Conservation (phyloP, 2,113 vertebrate genomes). For the Rhagologus leucostigma region DNA sequence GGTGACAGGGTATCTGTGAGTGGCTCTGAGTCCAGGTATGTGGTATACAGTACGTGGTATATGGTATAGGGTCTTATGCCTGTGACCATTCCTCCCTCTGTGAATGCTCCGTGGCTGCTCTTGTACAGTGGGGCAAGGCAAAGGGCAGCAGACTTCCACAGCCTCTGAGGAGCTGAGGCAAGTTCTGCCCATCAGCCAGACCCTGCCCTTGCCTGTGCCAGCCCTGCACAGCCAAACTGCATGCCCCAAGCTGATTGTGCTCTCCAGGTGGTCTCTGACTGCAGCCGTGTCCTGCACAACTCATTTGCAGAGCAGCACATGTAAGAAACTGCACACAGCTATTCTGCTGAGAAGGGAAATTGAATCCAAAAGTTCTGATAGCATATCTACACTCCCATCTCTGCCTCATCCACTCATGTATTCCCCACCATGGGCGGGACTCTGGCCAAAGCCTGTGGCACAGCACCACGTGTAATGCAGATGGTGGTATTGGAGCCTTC, state of each 20-base stretch:
- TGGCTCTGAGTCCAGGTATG: background rate
- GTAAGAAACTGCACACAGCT: background rate
- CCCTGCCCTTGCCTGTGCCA: background rate
- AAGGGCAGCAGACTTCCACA: background rate
- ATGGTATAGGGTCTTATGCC: background rate
- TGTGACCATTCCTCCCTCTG: background rate
- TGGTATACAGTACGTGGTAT: accelerated
- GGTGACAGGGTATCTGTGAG: background rate
- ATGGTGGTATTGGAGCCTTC: background rate
- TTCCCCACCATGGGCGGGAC: background rate
- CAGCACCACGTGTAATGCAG: background rate
- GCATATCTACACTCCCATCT: conserved; percentile 6
- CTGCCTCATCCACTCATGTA: background rate
- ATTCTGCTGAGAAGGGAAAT: conserved; percentile 12
- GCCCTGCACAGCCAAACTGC: background rate
- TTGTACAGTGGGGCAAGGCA: background rate
- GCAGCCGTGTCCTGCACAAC: background rate
- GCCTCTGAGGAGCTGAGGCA: background rate
- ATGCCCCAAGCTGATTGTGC: accelerated
- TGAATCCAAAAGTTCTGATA: background rate
- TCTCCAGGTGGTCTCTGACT: background rate
- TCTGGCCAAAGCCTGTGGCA: conserved; percentile 1
- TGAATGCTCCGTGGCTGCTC: background rate
- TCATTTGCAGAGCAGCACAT: background rate
- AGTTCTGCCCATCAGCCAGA: background rate